Percentiles rank a stretch among this genome's conserved stretches.
Evolutionary conservation across 2,797 vertebrate species (phyloP).

Genomic region (Neosilurus mollespiculum): DNA sequence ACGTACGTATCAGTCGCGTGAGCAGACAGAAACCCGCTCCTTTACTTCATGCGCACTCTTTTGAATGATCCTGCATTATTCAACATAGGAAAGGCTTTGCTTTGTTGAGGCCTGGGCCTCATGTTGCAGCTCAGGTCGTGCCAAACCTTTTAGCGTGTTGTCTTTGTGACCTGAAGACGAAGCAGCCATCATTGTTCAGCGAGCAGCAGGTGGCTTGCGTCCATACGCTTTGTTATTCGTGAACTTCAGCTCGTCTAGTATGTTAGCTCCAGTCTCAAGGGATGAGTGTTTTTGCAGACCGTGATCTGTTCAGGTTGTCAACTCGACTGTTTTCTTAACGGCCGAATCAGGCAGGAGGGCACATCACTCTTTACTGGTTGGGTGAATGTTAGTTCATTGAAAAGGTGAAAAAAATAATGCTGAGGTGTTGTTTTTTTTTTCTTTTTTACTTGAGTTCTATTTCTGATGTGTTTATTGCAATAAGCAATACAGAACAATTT

Average conservation of each 20-base stretch:
- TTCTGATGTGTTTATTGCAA: neutral
- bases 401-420: neutral
- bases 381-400: neutral
- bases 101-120: slow-evolving; percentile 69
- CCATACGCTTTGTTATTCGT: slow-evolving; percentile 70
- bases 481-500: neutral
- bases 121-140: slow-evolving; percentile 56
- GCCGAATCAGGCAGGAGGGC: neutral
- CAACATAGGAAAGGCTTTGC: slow-evolving; percentile 56
- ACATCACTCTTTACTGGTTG: neutral
- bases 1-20: slow-evolving; percentile 29
- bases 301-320: slow-evolving; percentile 62
- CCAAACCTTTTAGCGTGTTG: slow-evolving; percentile 59
- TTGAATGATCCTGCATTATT: slow-evolving; percentile 71
- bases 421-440: no score
- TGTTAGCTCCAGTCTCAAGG: slow-evolving; percentile 67
- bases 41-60: slow-evolving; percentile 63
- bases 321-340: slow-evolving; percentile 27
- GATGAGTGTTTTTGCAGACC: slow-evolving; percentile 65
- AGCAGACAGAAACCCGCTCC: slow-evolving; percentile 50
- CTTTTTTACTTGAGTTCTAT: neutral
- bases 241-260: slow-evolving; percentile 74
- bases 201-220: slow-evolving; percentile 75
- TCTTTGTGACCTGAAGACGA: slow-evolving; percentile 61
- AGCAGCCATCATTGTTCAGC: slow-evolving; percentile 67